Evolutionary conservation across 1,140 invertebrate species (phyloP).

Genomic region (Sinonovacula constricta): DNA sequence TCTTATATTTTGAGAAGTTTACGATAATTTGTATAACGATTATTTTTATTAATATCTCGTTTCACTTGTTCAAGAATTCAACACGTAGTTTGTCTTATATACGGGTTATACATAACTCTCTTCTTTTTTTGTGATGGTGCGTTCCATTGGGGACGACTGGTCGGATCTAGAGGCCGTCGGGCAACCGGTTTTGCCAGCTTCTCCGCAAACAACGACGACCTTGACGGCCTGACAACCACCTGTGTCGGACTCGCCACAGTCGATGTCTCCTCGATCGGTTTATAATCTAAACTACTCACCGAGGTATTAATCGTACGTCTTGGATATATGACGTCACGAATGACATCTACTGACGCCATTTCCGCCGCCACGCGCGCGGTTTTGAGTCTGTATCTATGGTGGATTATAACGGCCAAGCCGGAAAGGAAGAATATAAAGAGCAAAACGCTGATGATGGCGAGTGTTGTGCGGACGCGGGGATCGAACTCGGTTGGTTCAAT

Average conservation of each 20-base stretch:
- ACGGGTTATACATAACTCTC: constrained; percentile 10
- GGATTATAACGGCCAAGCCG: background rate
- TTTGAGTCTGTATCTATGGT: background rate
- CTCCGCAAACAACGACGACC: background rate
- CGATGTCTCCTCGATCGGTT: background rate
- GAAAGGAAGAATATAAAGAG: background rate
- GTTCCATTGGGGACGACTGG: constrained; percentile 22
- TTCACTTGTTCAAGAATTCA: too few relatives aligned
- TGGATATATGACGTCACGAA: background rate
- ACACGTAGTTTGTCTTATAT: background rate
- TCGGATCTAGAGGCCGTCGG: constrained; percentile 23
- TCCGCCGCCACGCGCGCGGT: background rate
- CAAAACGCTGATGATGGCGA: background rate
- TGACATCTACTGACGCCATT: background rate
- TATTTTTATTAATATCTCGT: too few relatives aligned
- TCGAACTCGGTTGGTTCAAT: background rate
- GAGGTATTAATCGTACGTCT: constrained; percentile 21
- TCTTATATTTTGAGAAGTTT: too few relatives aligned
- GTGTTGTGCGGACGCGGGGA: background rate
- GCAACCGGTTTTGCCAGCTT: constrained; percentile 7
- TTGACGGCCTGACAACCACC: background rate
- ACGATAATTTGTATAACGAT: too few relatives aligned
- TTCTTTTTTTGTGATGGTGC: constrained; percentile 9
- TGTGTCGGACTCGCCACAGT: constrained; percentile 21
- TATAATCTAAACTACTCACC: too few relatives aligned